Percentiles rank a stretch among this genome's conserved stretches.
phyloP scores from a whole-genome alignment of 2,888 invertebrate genomes.

The Cyclophora punctaria region DNA sequence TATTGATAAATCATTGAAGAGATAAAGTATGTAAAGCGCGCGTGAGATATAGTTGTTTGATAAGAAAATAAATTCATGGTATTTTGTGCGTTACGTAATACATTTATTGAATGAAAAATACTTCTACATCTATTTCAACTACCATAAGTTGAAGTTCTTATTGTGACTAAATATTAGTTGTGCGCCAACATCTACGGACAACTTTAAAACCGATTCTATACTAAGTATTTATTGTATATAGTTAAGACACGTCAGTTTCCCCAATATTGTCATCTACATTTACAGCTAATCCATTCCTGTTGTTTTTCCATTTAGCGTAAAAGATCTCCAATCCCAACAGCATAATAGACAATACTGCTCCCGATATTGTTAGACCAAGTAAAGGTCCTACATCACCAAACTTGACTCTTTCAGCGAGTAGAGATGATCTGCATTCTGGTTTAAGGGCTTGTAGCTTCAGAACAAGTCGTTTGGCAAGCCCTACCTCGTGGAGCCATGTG shows the following conservation, averaged over 20 bases:
- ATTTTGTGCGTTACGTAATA: too few species aligned
- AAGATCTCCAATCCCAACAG: constrained; percentile 40
- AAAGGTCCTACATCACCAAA: constrained; percentile 46
- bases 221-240: not conserved
- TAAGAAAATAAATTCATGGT: too few species aligned
- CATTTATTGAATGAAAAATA: too few species aligned
- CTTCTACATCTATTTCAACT: too few species aligned
- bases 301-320: constrained; percentile 23
- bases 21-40: constrained; percentile 19
- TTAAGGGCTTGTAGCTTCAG: constrained; percentile 30
- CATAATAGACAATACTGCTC: constrained; percentile 34
- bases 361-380: constrained; percentile 29
- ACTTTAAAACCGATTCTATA: not conserved
- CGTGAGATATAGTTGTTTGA: constrained; percentile 8
- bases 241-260: not conserved
- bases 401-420: constrained; percentile 55
- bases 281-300: not conserved
- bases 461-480: constrained; percentile 38
- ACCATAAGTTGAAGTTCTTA: too few species aligned
- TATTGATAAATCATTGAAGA: constrained; percentile 12
- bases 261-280: not conserved
- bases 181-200: too few species aligned
- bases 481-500: constrained; percentile 47
- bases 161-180: too few species aligned
- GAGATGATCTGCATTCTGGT: constrained; percentile 47